A percentile compares a stretch with the other conserved stretches of the same genome.
These are phyloP conservation scores for Leptopilina clavipes DNA, from an alignment of 1,140 invertebrate species.

Conservation along the genomic window DNA sequence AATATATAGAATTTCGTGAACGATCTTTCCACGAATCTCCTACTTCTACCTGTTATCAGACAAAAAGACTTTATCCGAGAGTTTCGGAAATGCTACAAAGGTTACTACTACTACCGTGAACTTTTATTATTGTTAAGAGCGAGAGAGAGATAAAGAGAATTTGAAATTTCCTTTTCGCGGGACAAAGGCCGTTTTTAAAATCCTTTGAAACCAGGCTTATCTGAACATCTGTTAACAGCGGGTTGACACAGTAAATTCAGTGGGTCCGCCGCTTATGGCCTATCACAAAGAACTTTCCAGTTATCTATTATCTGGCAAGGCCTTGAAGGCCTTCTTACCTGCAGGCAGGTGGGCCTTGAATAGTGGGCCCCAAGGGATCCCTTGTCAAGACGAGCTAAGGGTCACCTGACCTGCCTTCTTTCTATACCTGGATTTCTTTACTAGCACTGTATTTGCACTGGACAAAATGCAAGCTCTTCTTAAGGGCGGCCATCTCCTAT, in stretches of 20 bases:
- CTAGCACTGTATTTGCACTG: conserved; percentile 58
- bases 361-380: conserved; percentile 59
- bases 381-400: conserved; percentile 59
- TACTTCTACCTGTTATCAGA: conserved; percentile 51
- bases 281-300: conserved; percentile 68
- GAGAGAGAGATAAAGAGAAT: conserved; percentile 12
- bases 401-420: conserved; percentile 64
- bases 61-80: conserved; percentile 48
- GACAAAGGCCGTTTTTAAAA: conserved; percentile 63
- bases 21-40: conserved; percentile 28
- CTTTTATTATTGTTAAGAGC: conserved; percentile 46
- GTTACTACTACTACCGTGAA: conserved; percentile 36
- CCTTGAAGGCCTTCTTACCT: conserved; percentile 69
- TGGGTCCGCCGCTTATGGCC: conserved; percentile 58
- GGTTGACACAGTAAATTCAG: conserved; percentile 66
- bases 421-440: conserved; percentile 59
- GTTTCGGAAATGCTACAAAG: conserved; percentile 55
- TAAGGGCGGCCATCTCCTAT: conserved; percentile 28
- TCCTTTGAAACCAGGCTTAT: conserved; percentile 67
- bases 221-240: conserved; percentile 72
- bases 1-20: conserved; percentile 24
- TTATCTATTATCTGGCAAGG: conserved; percentile 71
- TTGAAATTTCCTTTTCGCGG: conserved; percentile 34
- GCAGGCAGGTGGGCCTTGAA: conserved; percentile 70
- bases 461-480: conserved; percentile 52